Evolutionary conservation across 2,888 invertebrate genomes (phyloP), one percentile per base, ranked within the genome.

Genomic region (Leucophenga maculata): DNA sequence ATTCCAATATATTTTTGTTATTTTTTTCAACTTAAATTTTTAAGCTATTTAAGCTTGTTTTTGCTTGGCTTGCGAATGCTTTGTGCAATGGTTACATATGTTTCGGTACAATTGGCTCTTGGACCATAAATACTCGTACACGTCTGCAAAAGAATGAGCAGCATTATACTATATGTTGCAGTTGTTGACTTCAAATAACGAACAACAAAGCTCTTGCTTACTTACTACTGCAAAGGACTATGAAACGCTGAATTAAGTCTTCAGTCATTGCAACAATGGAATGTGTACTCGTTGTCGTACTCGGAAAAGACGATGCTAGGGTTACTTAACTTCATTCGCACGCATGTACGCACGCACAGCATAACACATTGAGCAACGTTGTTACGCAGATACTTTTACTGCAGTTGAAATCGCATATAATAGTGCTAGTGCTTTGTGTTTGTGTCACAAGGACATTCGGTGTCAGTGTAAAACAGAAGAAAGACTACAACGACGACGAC

Each of bases 301-400:
- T 26, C 46, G 8, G 1, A 9, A 11, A 11, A 39, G n/a, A 16
- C 39, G 16, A 32, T 9, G 32, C 54, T 54, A 77, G 83, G 82
- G 80, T 83, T 83, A 80, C 83, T 80, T 80, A 80, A 80, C 83
- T 83, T 80, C 80, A 82, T 78, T 76, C 75, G 76, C 83, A 83
- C 83, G 75, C 78, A 44, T 44, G 18, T 14, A 32, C 16, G 44
- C 18, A 18, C 13, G 44, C 44, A 16, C 44, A 44, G 13, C 39
- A 8, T 6, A 18, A 11, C 26, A 18, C 16, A 60, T 44, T 26
- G 26, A 26, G 26, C 39, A 18, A 50, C n/a, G n/a, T 6, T 26
- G 13, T 18, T 26, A 55, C 26, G 13, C 22, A 44, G 39, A 26
- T 26, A 26, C 26, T 26, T 26, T 44, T 9, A 39, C 16, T 44